Base-by-base conservation (phyloP, 2,888 invertebrate species). In the Oscheius sp. region DNA sequence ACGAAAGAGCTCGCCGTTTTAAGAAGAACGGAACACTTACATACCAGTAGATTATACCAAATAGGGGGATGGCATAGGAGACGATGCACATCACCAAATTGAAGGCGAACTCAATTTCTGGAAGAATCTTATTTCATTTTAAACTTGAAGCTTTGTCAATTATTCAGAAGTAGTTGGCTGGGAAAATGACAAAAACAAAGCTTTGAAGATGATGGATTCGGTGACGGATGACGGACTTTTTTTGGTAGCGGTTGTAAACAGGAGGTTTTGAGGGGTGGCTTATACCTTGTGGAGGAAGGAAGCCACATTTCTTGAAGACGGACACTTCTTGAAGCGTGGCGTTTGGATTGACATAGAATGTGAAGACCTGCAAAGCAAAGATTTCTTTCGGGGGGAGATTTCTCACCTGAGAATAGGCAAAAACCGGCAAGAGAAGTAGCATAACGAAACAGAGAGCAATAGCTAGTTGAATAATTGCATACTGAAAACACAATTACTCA, bases 11-110 rank as follows among this genome's bases (percentile, higher is more conserved):
- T 0, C 82, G 67, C 17, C 83, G 70, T 52, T 82, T 81, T 68
- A 85, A 75, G 73, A 85, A 85, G 69, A 83, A 82, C 27, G 85
- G 85, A 31, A 85, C 85, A 31, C 83, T 83, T 46, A 85, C 78
- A 72, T 85, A 85, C 85, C 85, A 85, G 65, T 84, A 85, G 57
- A 85, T 77, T 53, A 85, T 85, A 29, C 85, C 85, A 64, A 77
- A 79, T 23, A 85, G 71, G 6, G 85, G 85, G 48, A 85, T 82
- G 2, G 82, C 84, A 63, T 83, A 84, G 33, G 76, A 77, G 20
- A 75, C 73, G 33, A 81, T 81, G 66, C 84, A 82, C 15, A 83
- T 80, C 53, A 81, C 76, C 34, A 85, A 52, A 64, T 81, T 84
- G 74, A 85, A 85, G 73, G 82, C 77, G 70, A 84, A 77, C 58